Percentiles rank a stretch among this genome's conserved stretches.
Conservation (phyloP, 2,797 vertebrate species). For the Onychomys leucogaster region DNA sequence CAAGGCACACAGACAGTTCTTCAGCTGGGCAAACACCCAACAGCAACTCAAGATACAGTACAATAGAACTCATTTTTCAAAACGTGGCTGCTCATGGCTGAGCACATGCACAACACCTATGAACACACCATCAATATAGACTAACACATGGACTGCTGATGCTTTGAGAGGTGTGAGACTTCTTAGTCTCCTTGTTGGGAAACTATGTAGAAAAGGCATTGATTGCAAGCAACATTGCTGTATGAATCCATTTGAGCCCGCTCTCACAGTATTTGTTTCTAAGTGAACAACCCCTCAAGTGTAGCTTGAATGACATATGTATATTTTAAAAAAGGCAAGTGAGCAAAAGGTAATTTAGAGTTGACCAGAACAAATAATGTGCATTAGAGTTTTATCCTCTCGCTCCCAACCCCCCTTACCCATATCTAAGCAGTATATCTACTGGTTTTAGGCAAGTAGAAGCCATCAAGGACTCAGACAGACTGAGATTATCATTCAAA, state of each 20-base stretch:
- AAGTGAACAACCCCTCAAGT: neutral
- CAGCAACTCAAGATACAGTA: neutral
- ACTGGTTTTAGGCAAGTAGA: neutral
- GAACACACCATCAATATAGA: neutral
- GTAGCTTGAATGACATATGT: neutral
- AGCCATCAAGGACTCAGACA: neutral
- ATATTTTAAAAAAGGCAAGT: neutral
- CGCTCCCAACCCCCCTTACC: too few relatives aligned
- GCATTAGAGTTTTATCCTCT: neutral
- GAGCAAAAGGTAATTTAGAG: neutral
- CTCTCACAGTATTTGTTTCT: neutral
- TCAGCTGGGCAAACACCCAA: neutral
- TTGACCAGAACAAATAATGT: neutral
- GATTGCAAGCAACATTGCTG: neutral
- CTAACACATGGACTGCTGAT: neutral
- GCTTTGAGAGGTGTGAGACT: neutral
- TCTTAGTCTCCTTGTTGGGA: neutral
- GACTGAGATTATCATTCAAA: neutral
- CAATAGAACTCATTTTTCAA: neutral
- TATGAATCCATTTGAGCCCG: neutral
- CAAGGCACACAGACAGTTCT: neutral
- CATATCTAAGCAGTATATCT: neutral
- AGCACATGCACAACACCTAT: neutral
- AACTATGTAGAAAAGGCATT: neutral
- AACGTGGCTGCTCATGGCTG: neutral